These are phyloP conservation scores for Catalaphyllia jardinei DNA, from an alignment of 64 coral and sea anemone species.

Conservation along the genomic window DNA sequence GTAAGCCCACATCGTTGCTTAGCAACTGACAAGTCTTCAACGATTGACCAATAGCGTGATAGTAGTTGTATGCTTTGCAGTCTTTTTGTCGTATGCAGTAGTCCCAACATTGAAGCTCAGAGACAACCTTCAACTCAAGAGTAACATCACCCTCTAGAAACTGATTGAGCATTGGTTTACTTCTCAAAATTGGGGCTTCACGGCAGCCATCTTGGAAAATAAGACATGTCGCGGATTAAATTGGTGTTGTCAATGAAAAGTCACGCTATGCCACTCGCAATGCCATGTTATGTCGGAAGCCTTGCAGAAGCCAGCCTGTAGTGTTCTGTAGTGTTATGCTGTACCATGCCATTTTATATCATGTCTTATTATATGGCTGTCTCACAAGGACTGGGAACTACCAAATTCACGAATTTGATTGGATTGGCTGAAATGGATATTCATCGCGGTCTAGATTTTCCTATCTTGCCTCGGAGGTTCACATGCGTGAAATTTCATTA, in stretches of 20 bases:
- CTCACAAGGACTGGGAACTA: no score
- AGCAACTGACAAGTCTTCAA: slow-evolving; percentile 1
- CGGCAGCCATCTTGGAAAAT: not conserved
- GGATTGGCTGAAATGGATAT: no score
- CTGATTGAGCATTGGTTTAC: not conserved
- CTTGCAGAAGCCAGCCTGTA: no score
- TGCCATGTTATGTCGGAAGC: no score
- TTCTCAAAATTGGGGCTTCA: not conserved
- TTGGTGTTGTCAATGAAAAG: not conserved
- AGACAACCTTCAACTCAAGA: not conserved
- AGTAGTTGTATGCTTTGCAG: slow-evolving; percentile 11
- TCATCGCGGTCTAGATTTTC: no score
- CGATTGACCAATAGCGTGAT: not conserved
- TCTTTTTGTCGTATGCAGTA: not conserved
- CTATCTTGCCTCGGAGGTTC: no score
- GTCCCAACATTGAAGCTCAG: slow-evolving; percentile 15
- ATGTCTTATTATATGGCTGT: no score
- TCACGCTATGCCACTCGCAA: no score
- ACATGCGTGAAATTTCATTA: no score
- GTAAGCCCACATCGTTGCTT: not conserved
- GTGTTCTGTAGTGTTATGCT: no score
- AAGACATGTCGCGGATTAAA: not conserved
- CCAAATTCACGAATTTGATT: no score
- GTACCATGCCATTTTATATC: no score
- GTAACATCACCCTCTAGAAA: not conserved